Percentiles rank a stretch among this genome's conserved stretches.
Evolutionary conservation across 2,888 invertebrate genomes (phyloP).

Genomic region (Tenthredo notha): DNA sequence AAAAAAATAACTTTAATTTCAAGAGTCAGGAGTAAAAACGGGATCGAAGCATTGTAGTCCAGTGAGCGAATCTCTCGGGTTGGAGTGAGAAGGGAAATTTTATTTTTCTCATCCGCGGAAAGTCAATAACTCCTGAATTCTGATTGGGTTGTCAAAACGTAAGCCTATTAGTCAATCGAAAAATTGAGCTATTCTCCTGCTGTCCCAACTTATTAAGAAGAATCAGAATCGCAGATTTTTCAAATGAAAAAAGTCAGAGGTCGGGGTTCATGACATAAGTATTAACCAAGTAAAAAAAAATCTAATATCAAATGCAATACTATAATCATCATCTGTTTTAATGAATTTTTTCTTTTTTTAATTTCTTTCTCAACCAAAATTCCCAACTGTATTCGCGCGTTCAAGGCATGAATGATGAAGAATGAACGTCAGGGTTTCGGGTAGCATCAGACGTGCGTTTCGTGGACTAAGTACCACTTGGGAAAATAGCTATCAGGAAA

Average conservation of each 20-base stretch:
- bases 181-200: conserved; percentile 5
- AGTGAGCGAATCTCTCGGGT: neutral
- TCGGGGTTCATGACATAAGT: too few relatives aligned
- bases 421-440: neutral
- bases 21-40: neutral
- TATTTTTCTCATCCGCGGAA: neutral
- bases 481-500: conserved; percentile 19
- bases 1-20: neutral
- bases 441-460: conserved; percentile 29
- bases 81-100: neutral
- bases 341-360: neutral
- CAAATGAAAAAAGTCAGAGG: too few relatives aligned
- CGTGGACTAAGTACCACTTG: conserved; percentile 41
- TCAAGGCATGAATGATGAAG: neutral
- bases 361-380: neutral
- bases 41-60: neutral
- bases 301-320: neutral
- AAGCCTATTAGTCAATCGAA: conserved; percentile 18
- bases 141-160: conserved; percentile 25
- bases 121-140: conserved; percentile 1
- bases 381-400: neutral
- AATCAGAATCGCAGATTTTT: neutral
- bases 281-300: neutral
- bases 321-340: neutral
- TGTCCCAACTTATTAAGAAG: neutral